phyloP scores from a whole-genome alignment of 2,888 invertebrate genomes.

The Podabrus alpinus region DNA sequence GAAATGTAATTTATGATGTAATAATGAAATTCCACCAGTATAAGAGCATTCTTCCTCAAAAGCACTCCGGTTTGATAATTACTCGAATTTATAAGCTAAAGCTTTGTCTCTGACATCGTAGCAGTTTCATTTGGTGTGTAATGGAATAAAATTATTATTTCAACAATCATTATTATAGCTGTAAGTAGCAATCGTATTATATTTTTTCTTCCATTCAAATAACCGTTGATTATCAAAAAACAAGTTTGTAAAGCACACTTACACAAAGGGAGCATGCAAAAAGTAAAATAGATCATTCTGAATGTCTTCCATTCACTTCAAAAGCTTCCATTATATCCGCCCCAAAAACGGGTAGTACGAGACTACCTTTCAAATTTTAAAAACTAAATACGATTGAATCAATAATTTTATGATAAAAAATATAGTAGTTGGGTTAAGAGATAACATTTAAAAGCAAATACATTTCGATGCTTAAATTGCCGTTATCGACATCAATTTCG shows the following conservation, averaged over 20 bases:
- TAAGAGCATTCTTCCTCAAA: conserved; percentile 2
- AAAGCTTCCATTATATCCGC: background rate
- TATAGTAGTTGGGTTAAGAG: background rate
- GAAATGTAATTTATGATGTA: conserved; percentile 23
- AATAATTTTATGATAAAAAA: background rate
- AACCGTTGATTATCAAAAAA: background rate
- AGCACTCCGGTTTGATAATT: background rate
- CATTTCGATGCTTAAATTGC: background rate
- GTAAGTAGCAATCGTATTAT: background rate
- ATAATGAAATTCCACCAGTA: conserved; percentile 26
- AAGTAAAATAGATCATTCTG: background rate
- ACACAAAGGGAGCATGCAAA: background rate
- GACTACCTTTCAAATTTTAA: background rate
- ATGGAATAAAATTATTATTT: background rate
- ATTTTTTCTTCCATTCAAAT: background rate
- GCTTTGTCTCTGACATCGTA: background rate
- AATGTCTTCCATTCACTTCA: background rate
- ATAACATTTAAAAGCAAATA: background rate
- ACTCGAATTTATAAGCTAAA: background rate
- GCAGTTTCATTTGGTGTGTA: background rate
- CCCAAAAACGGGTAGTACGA: background rate
- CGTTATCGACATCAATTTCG: background rate
- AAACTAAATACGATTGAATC: background rate
- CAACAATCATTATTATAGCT: background rate
- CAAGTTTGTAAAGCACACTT: background rate